Evolutionary conservation across 2,113 vertebrate species (phyloP).

Genomic region (Ctenomys sociabilis): DNA sequence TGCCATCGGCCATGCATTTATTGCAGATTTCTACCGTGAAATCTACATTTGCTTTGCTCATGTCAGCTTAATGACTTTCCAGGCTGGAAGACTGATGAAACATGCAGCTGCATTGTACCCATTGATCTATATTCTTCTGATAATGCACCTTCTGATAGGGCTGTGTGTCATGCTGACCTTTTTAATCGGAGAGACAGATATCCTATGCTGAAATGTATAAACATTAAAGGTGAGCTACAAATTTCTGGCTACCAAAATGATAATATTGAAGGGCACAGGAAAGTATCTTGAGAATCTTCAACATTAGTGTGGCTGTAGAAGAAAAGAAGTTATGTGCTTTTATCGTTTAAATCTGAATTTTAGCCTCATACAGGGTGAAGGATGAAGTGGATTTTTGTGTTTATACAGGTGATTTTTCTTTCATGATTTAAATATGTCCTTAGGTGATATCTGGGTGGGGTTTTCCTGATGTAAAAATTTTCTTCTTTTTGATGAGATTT

Average conservation of each 20-base stretch:
- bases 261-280: not conserved
- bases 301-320: not conserved
- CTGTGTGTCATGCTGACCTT: not conserved
- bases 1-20: not conserved
- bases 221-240: not conserved
- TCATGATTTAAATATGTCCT: not conserved
- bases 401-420: conserved; percentile 22
- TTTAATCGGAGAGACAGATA: not conserved
- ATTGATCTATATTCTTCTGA: not conserved
- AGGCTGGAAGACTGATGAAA: not conserved
- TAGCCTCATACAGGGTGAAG: not conserved
- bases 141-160: too few species aligned
- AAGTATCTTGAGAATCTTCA: not conserved
- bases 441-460: not conserved
- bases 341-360: not conserved
- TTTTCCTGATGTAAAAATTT: conserved; percentile 32
- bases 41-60: not conserved
- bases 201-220: not conserved
- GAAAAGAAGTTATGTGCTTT: not conserved
- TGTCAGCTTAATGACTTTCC: not conserved
- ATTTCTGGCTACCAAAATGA: conserved; percentile 38
- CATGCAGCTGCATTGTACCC: not conserved
- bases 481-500: not conserved
- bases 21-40: not conserved
- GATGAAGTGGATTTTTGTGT: not conserved